Evolutionary conservation across 2,888 invertebrate genomes (phyloP), one percentile per base, ranked within the genome.

Genomic region (Smittia aterrima): DNA sequence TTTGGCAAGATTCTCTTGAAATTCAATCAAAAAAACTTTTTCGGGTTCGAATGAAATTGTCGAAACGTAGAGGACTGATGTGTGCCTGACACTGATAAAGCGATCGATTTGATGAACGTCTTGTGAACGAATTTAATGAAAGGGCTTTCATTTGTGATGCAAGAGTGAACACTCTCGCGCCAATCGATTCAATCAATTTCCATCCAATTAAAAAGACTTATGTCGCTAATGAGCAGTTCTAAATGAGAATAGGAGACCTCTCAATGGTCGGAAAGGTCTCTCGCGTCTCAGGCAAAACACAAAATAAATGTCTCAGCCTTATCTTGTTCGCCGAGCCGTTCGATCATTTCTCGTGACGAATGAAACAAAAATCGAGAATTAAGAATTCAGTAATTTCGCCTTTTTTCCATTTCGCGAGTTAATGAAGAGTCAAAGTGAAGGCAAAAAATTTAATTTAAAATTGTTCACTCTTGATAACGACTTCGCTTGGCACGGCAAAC

Each of bases 291-390:
- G 3, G 47, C 11, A 47, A 32, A 32, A 9, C 32, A 58, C 7
- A 18, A 18, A 20, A 58, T 3, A 58, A 58, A 20, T 58, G 58
- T 58, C 58, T 70, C 70, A 9, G 18, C 22, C 53, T 54, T 70
- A 70, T 70, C 70, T 70, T 25, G 41, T 54, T 70, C 53, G 27
- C 24, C 7, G 9, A 53, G 53, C 41, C 54, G 70, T 54, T 70
- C 70, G 70, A 70, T 70, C 70, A 70, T 70, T 58, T 70, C 54
- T 70, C 70, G 70, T 70, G 53, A 54, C 70, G 70, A 70, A 1
- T 13, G 38, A 32, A 58, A 47, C 47, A 47, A 47, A 9, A 9
- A 13, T 25, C 18, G 64, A 64, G 66, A 66, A 40, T 66, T 66
- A 66, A 67, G 38, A 41, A 67, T 67, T 67, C 67, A 47, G 47